These are phyloP conservation scores for Myathropa florea DNA, from an alignment of 2,888 invertebrate genomes.

Conservation along the genomic window DNA sequence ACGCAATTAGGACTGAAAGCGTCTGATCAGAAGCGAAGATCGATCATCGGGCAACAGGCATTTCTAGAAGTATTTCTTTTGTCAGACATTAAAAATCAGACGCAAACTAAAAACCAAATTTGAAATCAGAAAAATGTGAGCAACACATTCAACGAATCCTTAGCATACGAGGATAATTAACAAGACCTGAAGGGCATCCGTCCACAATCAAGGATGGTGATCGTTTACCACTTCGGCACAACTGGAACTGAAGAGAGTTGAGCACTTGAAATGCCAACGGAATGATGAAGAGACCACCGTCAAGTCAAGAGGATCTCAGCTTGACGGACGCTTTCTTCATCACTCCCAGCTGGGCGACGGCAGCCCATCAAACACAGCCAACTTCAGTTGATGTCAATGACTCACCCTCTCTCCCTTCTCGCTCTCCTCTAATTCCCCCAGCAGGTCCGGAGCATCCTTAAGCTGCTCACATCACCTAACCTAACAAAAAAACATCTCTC, in stretches of 20 bases:
- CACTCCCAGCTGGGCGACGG: neutral
- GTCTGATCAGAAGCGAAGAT: too few species aligned
- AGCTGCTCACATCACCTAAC: neutral
- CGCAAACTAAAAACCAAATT: too few species aligned
- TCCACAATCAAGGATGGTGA: too few species aligned
- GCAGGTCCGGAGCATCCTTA: neutral
- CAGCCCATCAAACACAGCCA: neutral
- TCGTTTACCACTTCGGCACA: neutral
- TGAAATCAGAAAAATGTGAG: too few species aligned
- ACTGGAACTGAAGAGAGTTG: neutral
- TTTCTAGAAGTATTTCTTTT: too few species aligned
- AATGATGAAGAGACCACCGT: neutral
- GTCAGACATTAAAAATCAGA: too few species aligned
- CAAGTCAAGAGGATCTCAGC: neutral
- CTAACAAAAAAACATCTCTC: neutral
- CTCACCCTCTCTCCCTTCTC: neutral
- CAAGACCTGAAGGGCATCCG: too few species aligned
- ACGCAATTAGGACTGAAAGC: too few species aligned
- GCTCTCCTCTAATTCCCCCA: neutral
- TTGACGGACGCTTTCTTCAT: neutral
- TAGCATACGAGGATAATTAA: too few species aligned
- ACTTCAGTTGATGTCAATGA: neutral
- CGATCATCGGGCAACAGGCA: too few species aligned
- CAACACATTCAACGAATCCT: too few species aligned
- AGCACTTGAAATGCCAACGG: neutral